These are phyloP conservation scores for Austrofundulus limnaeus DNA, from an alignment of 2,113 vertebrate species.

Conservation along the genomic window DNA sequence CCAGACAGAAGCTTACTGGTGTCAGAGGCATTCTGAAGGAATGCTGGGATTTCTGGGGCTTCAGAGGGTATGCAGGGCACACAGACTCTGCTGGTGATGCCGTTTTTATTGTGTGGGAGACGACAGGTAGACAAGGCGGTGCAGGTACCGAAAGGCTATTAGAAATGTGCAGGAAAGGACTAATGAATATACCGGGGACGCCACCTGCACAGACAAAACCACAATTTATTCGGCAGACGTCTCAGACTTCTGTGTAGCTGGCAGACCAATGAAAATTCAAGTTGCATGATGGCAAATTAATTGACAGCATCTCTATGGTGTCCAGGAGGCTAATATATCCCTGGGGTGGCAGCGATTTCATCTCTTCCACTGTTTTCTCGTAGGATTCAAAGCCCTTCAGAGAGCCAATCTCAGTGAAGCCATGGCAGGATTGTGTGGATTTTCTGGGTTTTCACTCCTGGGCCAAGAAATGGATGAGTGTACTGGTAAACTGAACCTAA, in stretches of 20 bases:
- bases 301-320: constrained; percentile 26
- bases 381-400: constrained; percentile 19
- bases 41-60: constrained; percentile 87
- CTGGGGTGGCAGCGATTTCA: constrained; percentile 26
- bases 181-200: constrained; percentile 5
- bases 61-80: constrained; percentile 83
- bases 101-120: constrained; percentile 1
- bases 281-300: constrained; percentile 30
- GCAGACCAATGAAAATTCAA: constrained; percentile 19
- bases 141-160: neutral
- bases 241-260: constrained; percentile 25
- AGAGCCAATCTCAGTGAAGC: neutral
- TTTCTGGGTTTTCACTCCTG: constrained; percentile 12
- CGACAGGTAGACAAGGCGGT: neutral
- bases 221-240: constrained; percentile 18
- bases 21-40: constrained; percentile 90
- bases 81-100: constrained; percentile 55
- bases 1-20: constrained; percentile 87
- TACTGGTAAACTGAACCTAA: constrained; percentile 1
- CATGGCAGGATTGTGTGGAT: neutral
- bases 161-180: constrained; percentile 16
- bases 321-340: constrained; percentile 13
- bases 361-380: constrained; percentile 7
- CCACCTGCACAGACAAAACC: constrained; percentile 5
- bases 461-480: neutral